Percentiles rank a stretch among this genome's conserved stretches.
Conservation (phyloP, 2,113 vertebrate genomes). For the Pseudorhombus dupliciocellatus region DNA sequence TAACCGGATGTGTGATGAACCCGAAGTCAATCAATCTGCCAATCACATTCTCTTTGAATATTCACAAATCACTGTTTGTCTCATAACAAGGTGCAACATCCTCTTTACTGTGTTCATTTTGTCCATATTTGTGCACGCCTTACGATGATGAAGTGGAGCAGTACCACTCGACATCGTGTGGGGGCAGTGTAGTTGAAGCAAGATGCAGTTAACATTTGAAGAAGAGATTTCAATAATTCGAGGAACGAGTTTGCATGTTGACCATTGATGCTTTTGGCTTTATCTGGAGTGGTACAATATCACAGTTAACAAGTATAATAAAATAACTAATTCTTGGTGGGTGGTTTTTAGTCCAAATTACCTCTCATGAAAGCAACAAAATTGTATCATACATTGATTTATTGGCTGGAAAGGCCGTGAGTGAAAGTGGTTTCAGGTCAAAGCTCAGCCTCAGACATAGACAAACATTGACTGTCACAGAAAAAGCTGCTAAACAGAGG, state of each 20-base stretch:
- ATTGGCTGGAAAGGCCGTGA: conserved; percentile 42
- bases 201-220: too few relatives aligned
- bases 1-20: not conserved
- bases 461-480: conserved; percentile 34
- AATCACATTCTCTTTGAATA: not conserved
- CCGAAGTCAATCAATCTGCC: too few relatives aligned
- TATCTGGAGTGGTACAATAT: not conserved
- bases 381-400: conserved; percentile 27
- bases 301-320: not conserved
- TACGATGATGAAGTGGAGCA: not conserved
- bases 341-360: conserved; percentile 3
- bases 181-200: not conserved
- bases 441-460: conserved; percentile 22
- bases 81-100: not conserved
- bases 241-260: not conserved
- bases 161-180: not conserved
- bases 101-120: not conserved
- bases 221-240: too few relatives aligned
- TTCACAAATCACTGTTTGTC: too few relatives aligned
- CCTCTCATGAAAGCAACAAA: not conserved
- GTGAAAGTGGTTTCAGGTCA: conserved; percentile 46
- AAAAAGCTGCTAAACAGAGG: conserved; percentile 27
- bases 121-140: not conserved
- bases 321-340: not conserved
- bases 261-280: not conserved